Evolutionary conservation across 1,140 invertebrate species (phyloP).

Genomic region (Ceratina australensis): DNA sequence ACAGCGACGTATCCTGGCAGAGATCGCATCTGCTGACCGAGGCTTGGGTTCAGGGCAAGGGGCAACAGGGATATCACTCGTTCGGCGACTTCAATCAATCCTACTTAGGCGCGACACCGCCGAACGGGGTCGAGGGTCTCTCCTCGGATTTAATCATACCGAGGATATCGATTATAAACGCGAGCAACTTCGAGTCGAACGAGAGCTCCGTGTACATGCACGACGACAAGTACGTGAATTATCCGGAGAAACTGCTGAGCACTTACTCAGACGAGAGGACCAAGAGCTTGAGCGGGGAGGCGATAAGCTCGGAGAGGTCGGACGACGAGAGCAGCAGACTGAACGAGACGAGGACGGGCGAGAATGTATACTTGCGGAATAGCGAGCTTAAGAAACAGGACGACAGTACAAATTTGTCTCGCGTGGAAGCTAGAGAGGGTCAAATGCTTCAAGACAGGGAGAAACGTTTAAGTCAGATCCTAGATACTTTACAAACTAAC

Average conservation of each 20-base stretch:
- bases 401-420: slow-evolving; percentile 22
- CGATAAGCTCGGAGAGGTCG: slow-evolving; percentile 66
- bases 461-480: slow-evolving; percentile 13
- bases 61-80: slow-evolving; percentile 63
- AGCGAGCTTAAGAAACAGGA: slow-evolving; percentile 29
- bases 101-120: slow-evolving; percentile 46
- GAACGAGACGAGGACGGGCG: slow-evolving; percentile 13
- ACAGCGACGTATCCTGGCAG: slow-evolving; percentile 75
- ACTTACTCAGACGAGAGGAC: slow-evolving; percentile 67
- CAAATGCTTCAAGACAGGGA: slow-evolving; percentile 1
- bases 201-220: slow-evolving; percentile 73
- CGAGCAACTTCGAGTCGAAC: slow-evolving; percentile 76
- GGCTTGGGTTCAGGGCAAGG: slow-evolving; percentile 66
- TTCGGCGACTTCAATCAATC: slow-evolving; percentile 48
- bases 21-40: slow-evolving; percentile 63
- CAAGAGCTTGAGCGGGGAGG: slow-evolving; percentile 69
- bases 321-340: slow-evolving; percentile 64
- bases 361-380: slow-evolving; percentile 14
- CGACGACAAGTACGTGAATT: slow-evolving; percentile 65
- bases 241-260: slow-evolving; percentile 60
- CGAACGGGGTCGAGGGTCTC: slow-evolving; percentile 47
- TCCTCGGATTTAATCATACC: slow-evolving; percentile 69
- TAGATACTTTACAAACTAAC: neutral
- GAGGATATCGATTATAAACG: slow-evolving; percentile 76
- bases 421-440: slow-evolving; percentile 7